Evolutionary conservation across 2,888 invertebrate genomes (phyloP).

Genomic region (Calliphora vomitoria): DNA sequence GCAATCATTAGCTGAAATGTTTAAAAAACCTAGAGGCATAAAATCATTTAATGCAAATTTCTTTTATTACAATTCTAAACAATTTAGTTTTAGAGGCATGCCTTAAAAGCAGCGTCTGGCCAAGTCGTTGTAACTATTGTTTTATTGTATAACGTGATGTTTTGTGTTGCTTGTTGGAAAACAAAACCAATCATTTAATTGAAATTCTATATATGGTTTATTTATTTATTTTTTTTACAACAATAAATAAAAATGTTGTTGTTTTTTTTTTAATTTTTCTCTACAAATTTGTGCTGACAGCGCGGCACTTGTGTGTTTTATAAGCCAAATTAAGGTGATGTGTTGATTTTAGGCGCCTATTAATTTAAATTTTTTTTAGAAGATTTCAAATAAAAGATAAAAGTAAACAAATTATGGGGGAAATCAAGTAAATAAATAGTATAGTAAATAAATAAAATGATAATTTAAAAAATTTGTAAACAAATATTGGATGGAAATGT

Average conservation of each 20-base stretch:
- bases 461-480: constrained; percentile 26
- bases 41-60: no score
- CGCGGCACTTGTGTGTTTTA: constrained; percentile 20
- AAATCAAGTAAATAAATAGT: constrained; percentile 11
- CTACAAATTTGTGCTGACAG: constrained; percentile 44
- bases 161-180: constrained; percentile 19
- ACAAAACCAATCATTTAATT: constrained; percentile 34
- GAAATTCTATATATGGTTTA: constrained; percentile 49
- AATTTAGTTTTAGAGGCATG: no score
- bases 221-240: constrained; percentile 11
- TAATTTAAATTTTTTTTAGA: constrained; percentile 22
- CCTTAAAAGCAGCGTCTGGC: constrained; percentile 13
- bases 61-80: no score
- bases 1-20: no score
- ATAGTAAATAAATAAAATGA: neutral
- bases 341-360: constrained; percentile 55
- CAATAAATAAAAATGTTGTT: constrained; percentile 47
- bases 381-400: constrained; percentile 27
- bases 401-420: constrained; percentile 4
- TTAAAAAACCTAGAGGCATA: no score
- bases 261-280: constrained; percentile 3
- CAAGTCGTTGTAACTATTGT: constrained; percentile 30
- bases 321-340: constrained; percentile 52
- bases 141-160: constrained; percentile 15
- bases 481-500: neutral